Evolutionary conservation across 1,140 invertebrate genomes (phyloP), one percentile per base, ranked within the genome.

Genomic region (Danaus melanippus): DNA sequence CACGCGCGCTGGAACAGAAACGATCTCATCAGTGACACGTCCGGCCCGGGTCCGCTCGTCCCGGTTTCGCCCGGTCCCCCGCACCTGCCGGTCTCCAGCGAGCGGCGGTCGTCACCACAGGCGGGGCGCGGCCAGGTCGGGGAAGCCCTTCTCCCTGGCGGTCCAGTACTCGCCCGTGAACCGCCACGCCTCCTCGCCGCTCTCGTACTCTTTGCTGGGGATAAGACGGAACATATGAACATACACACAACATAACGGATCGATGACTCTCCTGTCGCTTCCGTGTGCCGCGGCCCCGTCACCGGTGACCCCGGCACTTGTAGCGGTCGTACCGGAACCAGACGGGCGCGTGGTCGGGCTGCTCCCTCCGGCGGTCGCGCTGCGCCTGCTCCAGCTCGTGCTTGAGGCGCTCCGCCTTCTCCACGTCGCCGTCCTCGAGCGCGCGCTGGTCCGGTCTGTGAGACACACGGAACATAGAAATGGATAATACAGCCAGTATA

Each of bases 371-470:
- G 0, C 81, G 44, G 53, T 84, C 78, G 0, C 81, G 45, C 67
- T 84, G 81, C 53, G 78, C 63, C 59, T 82, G 81, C 53, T 82
- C 79, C 49, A 84, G 63, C 50, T 72, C 56, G 45, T 71, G 72
- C 58, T 96, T 96, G 62, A 92, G 85, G 15, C 84, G 82, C 83
- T 96, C 94, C 0, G 94, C 94, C 15, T 88, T 89, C 10, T 88
- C 80, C 42, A 95, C 86, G 72, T 94, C 90, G 4, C 94, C 94
- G 76, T 94, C 92, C 79, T 96, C 94, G 41, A 96, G 76, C 10
- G 89, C 88, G n/a, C 88, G 78, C 64, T 90, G 89, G 73, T 90
- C 89, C 1, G 89, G 89, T 62, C 89, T 87, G 64, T 3, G 3
- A 15, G 1, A 15, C 15, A 15, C 15, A 15, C 15, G 15, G 15